These are phyloP conservation scores for Oxystoma pomonae DNA, from an alignment of 2,888 invertebrate genomes.

Conservation along the genomic window DNA sequence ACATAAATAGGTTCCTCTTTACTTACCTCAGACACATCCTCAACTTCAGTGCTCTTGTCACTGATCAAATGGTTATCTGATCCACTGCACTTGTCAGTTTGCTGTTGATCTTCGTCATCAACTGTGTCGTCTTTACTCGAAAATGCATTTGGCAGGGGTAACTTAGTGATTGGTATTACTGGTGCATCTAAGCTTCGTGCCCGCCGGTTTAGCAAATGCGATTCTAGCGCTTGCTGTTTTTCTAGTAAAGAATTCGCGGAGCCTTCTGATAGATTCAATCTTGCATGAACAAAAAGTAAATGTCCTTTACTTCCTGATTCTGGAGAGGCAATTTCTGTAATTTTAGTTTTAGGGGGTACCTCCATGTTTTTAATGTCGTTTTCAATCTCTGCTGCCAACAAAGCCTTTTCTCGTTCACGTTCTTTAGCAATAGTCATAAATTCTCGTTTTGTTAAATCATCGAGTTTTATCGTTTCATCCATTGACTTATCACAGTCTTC, in stretches of 20 bases:
- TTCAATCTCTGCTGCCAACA: slow-evolving; percentile 44
- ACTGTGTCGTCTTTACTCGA: slow-evolving; percentile 88
- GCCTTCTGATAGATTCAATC: slow-evolving; percentile 79
- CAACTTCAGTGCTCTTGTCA: slow-evolving; percentile 30
- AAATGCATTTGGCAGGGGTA: slow-evolving; percentile 81
- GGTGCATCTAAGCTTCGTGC: slow-evolving; percentile 84
- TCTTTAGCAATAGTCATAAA: slow-evolving; percentile 35
- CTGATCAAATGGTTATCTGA: slow-evolving; percentile 28
- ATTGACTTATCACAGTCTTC: slow-evolving; percentile 42
- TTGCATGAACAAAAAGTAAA: slow-evolving; percentile 72
- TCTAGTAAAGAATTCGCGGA: slow-evolving; percentile 72
- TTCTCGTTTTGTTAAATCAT: slow-evolving; percentile 31
- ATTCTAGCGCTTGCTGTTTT: slow-evolving; percentile 71
- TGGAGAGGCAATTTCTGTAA: slow-evolving; percentile 65
- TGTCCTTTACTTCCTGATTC: slow-evolving; percentile 69
- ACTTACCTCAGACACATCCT: slow-evolving; percentile 30
- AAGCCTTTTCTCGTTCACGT: slow-evolving; percentile 40
- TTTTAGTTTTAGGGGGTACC: slow-evolving; percentile 52
- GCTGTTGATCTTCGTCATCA: slow-evolving; percentile 68
- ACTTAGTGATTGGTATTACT: slow-evolving; percentile 71
- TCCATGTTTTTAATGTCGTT: slow-evolving; percentile 43
- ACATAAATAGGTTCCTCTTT: slow-evolving; percentile 12
- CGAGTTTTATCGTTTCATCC: slow-evolving; percentile 41
- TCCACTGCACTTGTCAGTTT: slow-evolving; percentile 34
- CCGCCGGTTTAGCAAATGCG: slow-evolving; percentile 69